A percentile compares a stretch with the other conserved stretches of the same genome.
phyloP scores from a whole-genome alignment of 2,888 invertebrate species.

The Synanthedon vespiformis region DNA sequence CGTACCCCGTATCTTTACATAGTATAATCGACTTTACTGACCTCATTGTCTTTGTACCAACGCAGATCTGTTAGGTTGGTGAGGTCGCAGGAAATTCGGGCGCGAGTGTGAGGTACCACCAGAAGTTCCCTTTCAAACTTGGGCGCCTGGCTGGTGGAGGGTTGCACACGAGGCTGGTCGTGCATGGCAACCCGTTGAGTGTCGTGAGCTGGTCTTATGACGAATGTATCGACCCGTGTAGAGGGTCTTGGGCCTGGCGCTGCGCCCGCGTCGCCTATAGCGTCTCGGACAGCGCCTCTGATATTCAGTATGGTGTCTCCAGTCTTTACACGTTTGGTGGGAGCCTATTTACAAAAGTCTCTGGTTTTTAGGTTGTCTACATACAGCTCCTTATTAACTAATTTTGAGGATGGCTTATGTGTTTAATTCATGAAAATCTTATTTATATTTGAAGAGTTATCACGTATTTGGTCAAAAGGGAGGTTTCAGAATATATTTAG shows the following conservation, averaged over 20 bases:
- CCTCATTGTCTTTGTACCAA: slow-evolving; percentile 60
- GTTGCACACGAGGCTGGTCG: slow-evolving; percentile 13
- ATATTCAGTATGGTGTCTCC: slow-evolving; percentile 62
- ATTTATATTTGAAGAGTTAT: no score
- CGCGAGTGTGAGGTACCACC: slow-evolving; percentile 44
- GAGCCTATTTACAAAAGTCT: background rate
- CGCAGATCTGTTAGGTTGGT: slow-evolving; percentile 37
- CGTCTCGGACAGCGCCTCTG: slow-evolving; percentile 55
- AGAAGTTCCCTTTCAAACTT: slow-evolving; percentile 35
- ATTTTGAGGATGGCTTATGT: no score
- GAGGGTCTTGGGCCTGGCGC: slow-evolving; percentile 51
- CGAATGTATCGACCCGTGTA: slow-evolving; percentile 52
- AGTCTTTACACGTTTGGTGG: slow-evolving; percentile 42
- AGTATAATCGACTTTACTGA: slow-evolving; percentile 9
- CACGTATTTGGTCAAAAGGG: no score
- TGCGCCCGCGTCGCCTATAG: slow-evolving; percentile 57
- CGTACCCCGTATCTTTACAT: no score
- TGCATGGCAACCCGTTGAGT: background rate
- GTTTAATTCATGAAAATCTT: no score
- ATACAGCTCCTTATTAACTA: no score
- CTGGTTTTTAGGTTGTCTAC: background rate
- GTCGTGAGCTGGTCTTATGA: slow-evolving; percentile 39
- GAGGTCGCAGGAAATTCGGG: slow-evolving; percentile 37
- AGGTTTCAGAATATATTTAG: no score
- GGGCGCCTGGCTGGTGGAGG: slow-evolving; percentile 15